phyloP scores from a whole-genome alignment of 1,140 invertebrate genomes.

The Heliconius eleuchia region DNA sequence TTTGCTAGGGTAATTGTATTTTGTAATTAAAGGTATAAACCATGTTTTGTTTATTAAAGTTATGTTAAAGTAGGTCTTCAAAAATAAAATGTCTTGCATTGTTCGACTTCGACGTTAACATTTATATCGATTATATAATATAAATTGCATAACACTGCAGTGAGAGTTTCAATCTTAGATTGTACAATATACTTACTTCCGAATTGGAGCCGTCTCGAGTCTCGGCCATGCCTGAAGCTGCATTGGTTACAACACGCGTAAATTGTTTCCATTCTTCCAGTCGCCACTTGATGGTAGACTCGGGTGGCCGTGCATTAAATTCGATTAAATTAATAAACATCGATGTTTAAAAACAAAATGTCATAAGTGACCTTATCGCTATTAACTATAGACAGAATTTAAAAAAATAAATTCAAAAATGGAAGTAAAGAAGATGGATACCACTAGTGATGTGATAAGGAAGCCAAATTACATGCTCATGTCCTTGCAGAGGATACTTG shows the following conservation, averaged over 20 bases:
- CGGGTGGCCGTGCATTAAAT: conserved; percentile 61
- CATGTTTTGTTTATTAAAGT: not conserved
- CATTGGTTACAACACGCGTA: conserved; percentile 58
- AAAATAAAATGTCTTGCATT: conserved; percentile 4
- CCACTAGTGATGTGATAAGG: conserved; percentile 48
- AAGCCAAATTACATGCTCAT: conserved; percentile 78
- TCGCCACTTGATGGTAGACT: conserved; percentile 69
- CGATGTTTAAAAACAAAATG: conserved; percentile 51
- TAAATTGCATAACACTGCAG: conserved; percentile 58
- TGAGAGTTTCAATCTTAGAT: conserved; percentile 52
- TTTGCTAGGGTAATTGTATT: not conserved
- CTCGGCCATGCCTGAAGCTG: conserved; percentile 52
- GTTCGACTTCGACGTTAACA: conserved; percentile 42
- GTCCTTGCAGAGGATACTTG: conserved; percentile 78
- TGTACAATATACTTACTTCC: conserved; percentile 69
- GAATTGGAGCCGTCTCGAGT: conserved; percentile 53
- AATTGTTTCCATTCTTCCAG: conserved; percentile 57
- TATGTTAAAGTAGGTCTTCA: conserved; percentile 1
- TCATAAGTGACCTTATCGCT: conserved; percentile 39
- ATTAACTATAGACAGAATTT: conserved; percentile 20
- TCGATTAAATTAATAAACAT: conserved; percentile 41
- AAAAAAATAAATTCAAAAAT: conserved; percentile 40
- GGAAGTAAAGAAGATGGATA: conserved; percentile 55
- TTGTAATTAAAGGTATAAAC: not conserved
- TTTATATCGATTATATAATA: conserved; percentile 61